Conservation (phyloP, 2,113 vertebrate species). For the Lepisosteus osseus region DNA sequence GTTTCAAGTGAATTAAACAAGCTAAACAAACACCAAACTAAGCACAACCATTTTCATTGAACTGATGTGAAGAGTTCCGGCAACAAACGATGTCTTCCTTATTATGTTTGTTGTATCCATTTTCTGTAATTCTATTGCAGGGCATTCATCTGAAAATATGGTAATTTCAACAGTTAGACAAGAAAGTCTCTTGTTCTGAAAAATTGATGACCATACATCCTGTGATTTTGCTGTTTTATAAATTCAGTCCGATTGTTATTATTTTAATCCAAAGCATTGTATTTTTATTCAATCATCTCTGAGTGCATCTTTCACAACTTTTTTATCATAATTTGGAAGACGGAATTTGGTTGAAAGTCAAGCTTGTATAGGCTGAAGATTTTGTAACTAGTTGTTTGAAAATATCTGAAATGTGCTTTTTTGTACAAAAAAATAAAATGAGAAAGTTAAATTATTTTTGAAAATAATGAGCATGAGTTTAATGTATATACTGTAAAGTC, state of each 20-base stretch:
- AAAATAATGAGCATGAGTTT: slow-evolving; percentile 68
- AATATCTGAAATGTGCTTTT: slow-evolving; percentile 47
- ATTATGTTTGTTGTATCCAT: too few relatives aligned
- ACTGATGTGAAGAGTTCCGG: too few relatives aligned
- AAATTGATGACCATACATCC: too few relatives aligned
- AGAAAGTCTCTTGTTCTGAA: too few relatives aligned
- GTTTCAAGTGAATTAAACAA: too few relatives aligned
- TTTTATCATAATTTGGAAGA: neutral
- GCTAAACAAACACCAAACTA: too few relatives aligned
- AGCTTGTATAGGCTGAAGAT: neutral
- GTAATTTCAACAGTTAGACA: neutral
- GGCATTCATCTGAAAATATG: too few relatives aligned
- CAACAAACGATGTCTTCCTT: too few relatives aligned
- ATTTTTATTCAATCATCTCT: slow-evolving; percentile 16
- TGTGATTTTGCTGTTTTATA: too few relatives aligned
- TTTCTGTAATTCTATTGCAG: too few relatives aligned
- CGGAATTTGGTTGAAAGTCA: neutral
- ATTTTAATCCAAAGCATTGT: slow-evolving; percentile 28
- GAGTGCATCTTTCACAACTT: too few relatives aligned
- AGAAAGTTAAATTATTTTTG: slow-evolving; percentile 71
- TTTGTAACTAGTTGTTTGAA: neutral
- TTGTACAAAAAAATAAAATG: slow-evolving; percentile 41
- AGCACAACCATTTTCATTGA: too few relatives aligned
- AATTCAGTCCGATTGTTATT: slow-evolving; percentile 29
- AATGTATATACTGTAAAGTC: slow-evolving; percentile 72